Base-by-base conservation (phyloP, 2,113 vertebrate species). In the Oceanites oceanicus region DNA sequence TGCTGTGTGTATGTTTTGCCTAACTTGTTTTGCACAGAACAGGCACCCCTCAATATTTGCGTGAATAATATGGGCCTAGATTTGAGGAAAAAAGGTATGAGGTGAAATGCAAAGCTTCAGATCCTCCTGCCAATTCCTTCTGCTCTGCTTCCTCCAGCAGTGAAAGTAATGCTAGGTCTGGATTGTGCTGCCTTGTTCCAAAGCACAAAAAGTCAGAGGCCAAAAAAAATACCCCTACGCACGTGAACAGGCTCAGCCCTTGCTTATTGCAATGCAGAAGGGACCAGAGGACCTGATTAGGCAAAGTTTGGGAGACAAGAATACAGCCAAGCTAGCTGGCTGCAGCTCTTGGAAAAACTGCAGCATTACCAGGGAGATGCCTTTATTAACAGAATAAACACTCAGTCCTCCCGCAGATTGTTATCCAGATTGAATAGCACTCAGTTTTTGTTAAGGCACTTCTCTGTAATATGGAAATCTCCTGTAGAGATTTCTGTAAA, bases 381-480 rank as follows among this genome's bases (percentile, higher is more conserved):
- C 36, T 93, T 79, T 91, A 85, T 96, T 77, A 95, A 85, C 53
- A 96, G 91, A 76, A 62, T 53, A 93, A 94, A 82, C 87, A 77
- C 65, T 62, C 7, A 1, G 27, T 88, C 61, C 73, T 95, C 88
- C 68, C 17, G 19, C 84, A 79, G 92, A n/a, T 94, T 92, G 81
- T 86, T 95, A 83, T 70, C 74, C 4, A 9, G 15, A 59, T 55
- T 92, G 80, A 94, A 96, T 74, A 53, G 49, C 72, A 76, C 81
- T 97, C 72, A 2, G 14, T 94, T 96, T 91, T 84, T 96, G 96
- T 91, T 65, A 83, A 95, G 65, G 40, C 55, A 63, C n/a, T 93
- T 86, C 75, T 94, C 73, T 23, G 11, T 55, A 56, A 92, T 90
- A 58, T 13, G 86, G 90, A 91, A 96, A 78, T 79, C 29, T 91